Evolutionary conservation across 2,888 invertebrate species (phyloP).

Genomic region (Euzetes globulus): DNA sequence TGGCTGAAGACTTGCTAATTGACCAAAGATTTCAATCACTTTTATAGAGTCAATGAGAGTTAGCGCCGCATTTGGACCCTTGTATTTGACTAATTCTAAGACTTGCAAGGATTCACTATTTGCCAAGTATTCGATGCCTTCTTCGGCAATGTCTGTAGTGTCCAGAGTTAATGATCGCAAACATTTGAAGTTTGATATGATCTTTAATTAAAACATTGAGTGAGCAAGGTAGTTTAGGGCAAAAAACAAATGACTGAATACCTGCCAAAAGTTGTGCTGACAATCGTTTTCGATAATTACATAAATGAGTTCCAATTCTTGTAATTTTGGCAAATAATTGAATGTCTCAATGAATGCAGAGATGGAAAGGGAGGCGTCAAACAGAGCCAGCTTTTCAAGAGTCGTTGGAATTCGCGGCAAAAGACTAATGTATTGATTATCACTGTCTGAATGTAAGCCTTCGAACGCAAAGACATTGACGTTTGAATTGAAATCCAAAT

Average conservation of each 20-base stretch:
- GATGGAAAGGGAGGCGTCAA: background rate
- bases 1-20: background rate
- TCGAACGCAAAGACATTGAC: background rate
- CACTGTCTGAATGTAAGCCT: background rate
- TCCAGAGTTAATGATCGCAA: background rate
- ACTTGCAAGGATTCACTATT: background rate
- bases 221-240: too few relatives aligned
- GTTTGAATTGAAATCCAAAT: slow-evolving; percentile 1
- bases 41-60: background rate
- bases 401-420: background rate
- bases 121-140: background rate
- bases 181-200: background rate
- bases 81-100: slow-evolving; percentile 8
- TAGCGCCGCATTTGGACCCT: background rate
- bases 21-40: background rate
- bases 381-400: background rate
- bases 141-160: background rate
- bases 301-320: background rate
- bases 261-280: slow-evolving; percentile 7
- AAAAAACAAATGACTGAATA: too few relatives aligned
- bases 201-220: background rate
- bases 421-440: background rate
- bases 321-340: background rate
- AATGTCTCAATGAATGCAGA: background rate
- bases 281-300: slow-evolving; percentile 6